Base-by-base conservation (phyloP, 2,797 vertebrate genomes). In the Cheirogaleus major region DNA sequence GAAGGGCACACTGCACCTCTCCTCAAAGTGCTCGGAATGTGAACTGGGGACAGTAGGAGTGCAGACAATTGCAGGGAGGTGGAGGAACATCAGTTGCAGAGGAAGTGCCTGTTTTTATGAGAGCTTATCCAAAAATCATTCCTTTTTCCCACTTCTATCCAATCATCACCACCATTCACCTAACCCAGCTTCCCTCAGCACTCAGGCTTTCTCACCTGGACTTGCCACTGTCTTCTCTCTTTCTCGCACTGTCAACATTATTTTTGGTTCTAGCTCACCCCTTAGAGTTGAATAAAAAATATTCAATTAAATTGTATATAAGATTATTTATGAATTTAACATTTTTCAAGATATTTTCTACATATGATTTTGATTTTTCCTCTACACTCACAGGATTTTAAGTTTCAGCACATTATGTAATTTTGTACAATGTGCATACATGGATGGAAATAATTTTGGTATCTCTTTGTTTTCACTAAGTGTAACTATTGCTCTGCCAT, bases 401-500 rank as follows among this genome's bases (percentile, higher is more conserved):
- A 43, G 9, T 89, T 87, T 89, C n/a, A 91, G 0, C 86, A 7
- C 2, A 59, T 82, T 41, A 20, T 35, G 22, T 91, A 72, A 79
- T 79, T 80, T 63, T 91, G 27, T 57, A 41, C 10, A 15, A 15
- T 20, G 10, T 18, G 0, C 50, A 15, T 70, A 45, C 41, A 6
- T 52, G 61, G 30, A 59, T 84, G 14, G 73, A 81, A 59, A 75
- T 75, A 91, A 70, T 87, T 81, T 20, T 88, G 57, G 80, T 45
- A 20, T 0, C 17, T 82, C 86, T 85, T 78, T 61, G 59, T 52
- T 52, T 72, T 59, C 7, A 89, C 55, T 95, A 70, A 69, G 48
- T 70, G 1, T 95, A 80, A 94, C 86, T 80, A 86, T 72, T 86
- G 9, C 22, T 38, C 65, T 96, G 57, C 22, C 30, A 91, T 89